Percentiles rank a stretch among this genome's conserved stretches.
Conservation (phyloP, 1,140 invertebrate species). For the Campoletis sonorensis region DNA sequence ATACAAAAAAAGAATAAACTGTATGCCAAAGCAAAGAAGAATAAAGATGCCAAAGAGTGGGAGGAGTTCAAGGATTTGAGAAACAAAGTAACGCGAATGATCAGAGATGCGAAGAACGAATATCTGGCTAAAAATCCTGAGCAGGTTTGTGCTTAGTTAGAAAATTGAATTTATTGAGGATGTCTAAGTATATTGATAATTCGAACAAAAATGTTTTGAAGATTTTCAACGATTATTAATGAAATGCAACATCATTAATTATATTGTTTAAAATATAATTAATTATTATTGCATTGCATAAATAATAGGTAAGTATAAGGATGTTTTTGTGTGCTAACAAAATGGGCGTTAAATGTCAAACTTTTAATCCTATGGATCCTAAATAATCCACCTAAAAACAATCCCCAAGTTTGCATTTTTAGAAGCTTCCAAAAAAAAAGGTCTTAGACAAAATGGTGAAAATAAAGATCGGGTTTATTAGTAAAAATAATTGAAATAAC, state of each 20-base stretch:
- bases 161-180: conserved; percentile 30
- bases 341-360: not conserved
- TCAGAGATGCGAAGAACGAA: conserved; percentile 77
- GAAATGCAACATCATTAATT: not conserved
- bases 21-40: conserved; percentile 76
- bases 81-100: conserved; percentile 78
- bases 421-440: not conserved
- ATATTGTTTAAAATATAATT: not conserved
- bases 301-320: not conserved
- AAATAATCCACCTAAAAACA: not conserved
- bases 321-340: not conserved
- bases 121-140: conserved; percentile 76
- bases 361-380: not conserved
- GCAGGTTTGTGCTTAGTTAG: conserved; percentile 71
- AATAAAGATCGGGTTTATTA: not conserved
- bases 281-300: not conserved
- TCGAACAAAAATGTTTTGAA: not conserved
- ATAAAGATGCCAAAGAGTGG: conserved; percentile 76
- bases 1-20: conserved; percentile 78
- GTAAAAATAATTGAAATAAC: not conserved
- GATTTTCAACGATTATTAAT: no score
- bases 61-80: conserved; percentile 77
- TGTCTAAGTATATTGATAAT: conserved; percentile 17
- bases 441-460: not conserved
- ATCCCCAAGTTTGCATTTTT: not conserved